Percentiles rank a stretch among this genome's conserved stretches.
Conservation (phyloP, 1,140 invertebrate species). For the Schlechtendalia chinensis region DNA sequence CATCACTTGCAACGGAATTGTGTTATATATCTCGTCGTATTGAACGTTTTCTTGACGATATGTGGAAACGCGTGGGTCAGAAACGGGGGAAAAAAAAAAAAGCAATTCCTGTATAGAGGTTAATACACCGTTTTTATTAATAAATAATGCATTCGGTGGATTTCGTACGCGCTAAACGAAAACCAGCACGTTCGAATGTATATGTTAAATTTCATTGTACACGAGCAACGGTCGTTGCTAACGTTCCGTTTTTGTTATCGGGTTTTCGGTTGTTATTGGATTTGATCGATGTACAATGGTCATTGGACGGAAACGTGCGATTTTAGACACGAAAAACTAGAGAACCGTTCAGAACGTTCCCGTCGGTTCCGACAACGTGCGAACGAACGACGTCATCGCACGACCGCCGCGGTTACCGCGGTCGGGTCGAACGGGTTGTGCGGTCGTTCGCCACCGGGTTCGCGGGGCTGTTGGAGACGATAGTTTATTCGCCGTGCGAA, state of each 20-base stretch:
- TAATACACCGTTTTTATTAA: not conserved
- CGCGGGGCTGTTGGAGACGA: not conserved
- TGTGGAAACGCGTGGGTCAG: not conserved
- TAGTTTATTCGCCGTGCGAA: not conserved
- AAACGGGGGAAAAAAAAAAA: not conserved
- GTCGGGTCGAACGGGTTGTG: conserved; percentile 28
- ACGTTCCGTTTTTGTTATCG: too few species aligned
- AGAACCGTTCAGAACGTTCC: too few species aligned
- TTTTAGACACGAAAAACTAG: too few species aligned
- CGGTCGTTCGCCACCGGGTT: conserved; percentile 1
- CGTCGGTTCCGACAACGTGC: too few species aligned
- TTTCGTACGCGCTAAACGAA: not conserved
- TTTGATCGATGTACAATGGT: too few species aligned
- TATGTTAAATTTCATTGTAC: not conserved
- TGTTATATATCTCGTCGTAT: not conserved
- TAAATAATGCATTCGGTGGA: conserved; percentile 17
- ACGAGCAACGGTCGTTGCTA: too few species aligned
- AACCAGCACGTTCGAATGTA: not conserved
- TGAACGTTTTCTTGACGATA: not conserved
- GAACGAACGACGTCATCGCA: not conserved
- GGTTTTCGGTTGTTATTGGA: too few species aligned
- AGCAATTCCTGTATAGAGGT: not conserved
- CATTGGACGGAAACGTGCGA: too few species aligned
- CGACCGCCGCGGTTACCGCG: not conserved
- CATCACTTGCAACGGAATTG: not conserved